These are phyloP conservation scores for Rostratula benghalensis DNA, from an alignment of 2,113 vertebrate species.

Conservation along the genomic window DNA sequence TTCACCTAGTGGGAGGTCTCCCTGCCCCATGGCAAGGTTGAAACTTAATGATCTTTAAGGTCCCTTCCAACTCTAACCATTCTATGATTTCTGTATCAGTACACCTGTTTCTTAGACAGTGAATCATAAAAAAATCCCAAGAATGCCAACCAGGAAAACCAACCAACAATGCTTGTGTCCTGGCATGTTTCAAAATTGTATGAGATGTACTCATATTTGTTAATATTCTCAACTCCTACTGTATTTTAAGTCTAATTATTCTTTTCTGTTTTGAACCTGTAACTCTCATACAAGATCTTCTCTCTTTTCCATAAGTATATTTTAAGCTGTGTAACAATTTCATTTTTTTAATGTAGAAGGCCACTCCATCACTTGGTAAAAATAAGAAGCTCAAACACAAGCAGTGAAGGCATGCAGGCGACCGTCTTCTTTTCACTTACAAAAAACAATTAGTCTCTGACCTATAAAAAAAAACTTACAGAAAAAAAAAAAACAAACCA, in stretches of 20 bases:
- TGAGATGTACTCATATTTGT: no score
- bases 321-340: background rate
- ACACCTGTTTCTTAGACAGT: background rate
- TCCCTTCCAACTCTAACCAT: no score
- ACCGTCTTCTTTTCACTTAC: background rate
- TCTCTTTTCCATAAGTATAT: background rate
- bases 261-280: background rate
- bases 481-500: background rate
- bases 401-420: background rate
- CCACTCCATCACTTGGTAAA: background rate
- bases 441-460: background rate
- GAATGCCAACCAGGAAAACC: background rate
- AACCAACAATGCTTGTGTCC: background rate
- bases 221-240: background rate
- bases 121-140: background rate
- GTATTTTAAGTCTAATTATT: background rate
- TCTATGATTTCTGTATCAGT: background rate
- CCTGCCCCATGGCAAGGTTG: no score
- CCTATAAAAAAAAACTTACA: background rate
- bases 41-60: no score
- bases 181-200: background rate
- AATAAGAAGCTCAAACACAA: no score
- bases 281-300: background rate
- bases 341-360: background rate
- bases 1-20: no score